Percentiles rank a stretch among this genome's conserved stretches.
These are phyloP conservation scores for Cataglyphis cursor DNA, from an alignment of 2,888 invertebrate species.

Conservation along the genomic window DNA sequence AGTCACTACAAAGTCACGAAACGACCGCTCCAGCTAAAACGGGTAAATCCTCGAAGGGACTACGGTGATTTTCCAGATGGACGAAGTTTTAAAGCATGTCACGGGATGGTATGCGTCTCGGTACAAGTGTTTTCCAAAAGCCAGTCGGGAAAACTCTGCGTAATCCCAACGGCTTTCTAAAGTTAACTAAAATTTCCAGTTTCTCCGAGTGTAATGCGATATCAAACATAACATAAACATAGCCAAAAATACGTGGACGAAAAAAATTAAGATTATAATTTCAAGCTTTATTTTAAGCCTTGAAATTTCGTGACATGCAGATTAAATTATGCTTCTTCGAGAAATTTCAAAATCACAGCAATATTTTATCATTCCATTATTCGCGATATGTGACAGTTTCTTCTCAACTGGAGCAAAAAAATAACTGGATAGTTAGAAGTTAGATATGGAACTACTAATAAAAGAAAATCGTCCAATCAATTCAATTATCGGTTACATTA, in stretches of 20 bases:
- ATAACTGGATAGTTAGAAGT: neutral
- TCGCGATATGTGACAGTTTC: neutral
- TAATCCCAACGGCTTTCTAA: conserved; percentile 51
- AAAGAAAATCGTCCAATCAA: neutral
- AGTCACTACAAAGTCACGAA: conserved; percentile 50
- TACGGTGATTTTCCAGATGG: conserved; percentile 59
- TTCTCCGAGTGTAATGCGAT: conserved; percentile 31
- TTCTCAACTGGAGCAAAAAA: neutral
- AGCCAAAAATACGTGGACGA: neutral
- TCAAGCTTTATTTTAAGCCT: no score
- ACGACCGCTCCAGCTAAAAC: conserved; percentile 46
- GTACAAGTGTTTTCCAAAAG: conserved; percentile 61
- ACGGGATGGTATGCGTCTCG: conserved; percentile 54
- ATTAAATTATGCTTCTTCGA: neutral
- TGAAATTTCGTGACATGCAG: neutral
- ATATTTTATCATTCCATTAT: neutral
- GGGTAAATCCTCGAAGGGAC: conserved; percentile 42
- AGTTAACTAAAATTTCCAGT: conserved; percentile 46
- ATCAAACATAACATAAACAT: conserved; percentile 20
- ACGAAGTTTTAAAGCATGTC: conserved; percentile 66
- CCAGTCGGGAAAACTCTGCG: conserved; percentile 50
- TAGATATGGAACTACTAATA: neutral
- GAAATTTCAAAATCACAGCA: neutral
- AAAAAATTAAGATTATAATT: conserved; percentile 5
- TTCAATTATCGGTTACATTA: neutral